A percentile compares a stretch with the other conserved stretches of the same genome.
These are phyloP conservation scores for Lithophane ornitopus DNA, from an alignment of 2,888 invertebrate genomes.

Conservation along the genomic window DNA sequence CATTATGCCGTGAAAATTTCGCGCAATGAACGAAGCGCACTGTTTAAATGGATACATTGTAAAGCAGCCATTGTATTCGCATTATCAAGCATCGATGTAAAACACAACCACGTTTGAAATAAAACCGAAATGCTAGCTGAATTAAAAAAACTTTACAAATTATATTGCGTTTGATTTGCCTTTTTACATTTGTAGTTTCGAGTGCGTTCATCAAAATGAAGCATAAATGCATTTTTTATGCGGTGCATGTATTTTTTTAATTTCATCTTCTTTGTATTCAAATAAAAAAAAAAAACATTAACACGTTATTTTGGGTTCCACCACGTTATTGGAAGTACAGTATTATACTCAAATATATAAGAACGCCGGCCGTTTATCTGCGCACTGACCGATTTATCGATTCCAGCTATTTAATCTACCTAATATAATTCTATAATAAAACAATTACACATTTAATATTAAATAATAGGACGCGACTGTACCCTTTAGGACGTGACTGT, in stretches of 20 bases:
- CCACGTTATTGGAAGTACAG: no score
- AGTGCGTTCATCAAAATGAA: slow-evolving; percentile 1
- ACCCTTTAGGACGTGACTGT: no score
- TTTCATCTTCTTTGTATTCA: neutral
- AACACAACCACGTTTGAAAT: slow-evolving; percentile 28
- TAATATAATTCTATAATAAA: no score
- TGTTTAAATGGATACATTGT: slow-evolving; percentile 19
- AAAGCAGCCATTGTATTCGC: slow-evolving; percentile 2
- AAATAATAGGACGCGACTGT: no score
- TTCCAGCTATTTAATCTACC: no score
- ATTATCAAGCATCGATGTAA: slow-evolving; percentile 18
- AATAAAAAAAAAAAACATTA: neutral
- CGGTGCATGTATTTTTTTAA: neutral
- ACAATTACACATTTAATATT: no score
- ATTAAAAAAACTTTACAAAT: slow-evolving; percentile 47
- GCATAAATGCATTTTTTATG: slow-evolving; percentile 6
- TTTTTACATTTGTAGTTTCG: slow-evolving; percentile 26
- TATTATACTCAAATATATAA: no score
- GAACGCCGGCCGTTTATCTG: no score
- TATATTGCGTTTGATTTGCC: slow-evolving; percentile 31
- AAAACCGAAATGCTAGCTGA: slow-evolving; percentile 22
- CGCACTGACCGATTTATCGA: no score
- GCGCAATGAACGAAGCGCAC: slow-evolving; percentile 12
- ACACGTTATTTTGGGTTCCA: neutral
- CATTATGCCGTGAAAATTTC: slow-evolving; percentile 31